These are phyloP conservation scores for Aramus guarauna DNA, from an alignment of 2,113 vertebrate genomes.

Conservation along the genomic window DNA sequence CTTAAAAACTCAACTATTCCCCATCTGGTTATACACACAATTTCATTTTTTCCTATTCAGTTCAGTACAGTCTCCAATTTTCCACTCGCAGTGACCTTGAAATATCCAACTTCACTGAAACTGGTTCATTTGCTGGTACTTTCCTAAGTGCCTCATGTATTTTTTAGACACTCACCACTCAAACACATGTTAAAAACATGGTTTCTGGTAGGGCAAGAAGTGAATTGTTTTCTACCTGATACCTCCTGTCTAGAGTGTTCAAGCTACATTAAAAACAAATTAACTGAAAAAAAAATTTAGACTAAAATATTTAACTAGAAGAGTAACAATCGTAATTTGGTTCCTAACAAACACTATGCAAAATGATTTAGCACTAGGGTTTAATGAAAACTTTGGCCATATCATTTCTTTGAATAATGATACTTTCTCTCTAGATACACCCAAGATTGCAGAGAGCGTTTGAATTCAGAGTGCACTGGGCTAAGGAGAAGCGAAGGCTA, in stretches of 20 bases:
- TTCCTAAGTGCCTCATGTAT: neutral
- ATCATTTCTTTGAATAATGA: rapidly evolving
- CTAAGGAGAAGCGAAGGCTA: neutral
- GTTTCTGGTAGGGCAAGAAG: neutral
- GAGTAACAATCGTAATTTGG: neutral
- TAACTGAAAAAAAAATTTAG: neutral
- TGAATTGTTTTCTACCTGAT: neutral
- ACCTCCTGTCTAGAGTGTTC: neutral
- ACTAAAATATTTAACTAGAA: neutral
- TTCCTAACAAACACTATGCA: neutral
- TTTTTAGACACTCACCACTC: neutral
- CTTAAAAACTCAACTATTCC: slow-evolving; percentile 3
- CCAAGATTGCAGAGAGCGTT: rapidly evolving
- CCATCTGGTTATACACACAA: neutral
- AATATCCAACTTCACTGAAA: neutral
- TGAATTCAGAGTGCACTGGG: neutral
- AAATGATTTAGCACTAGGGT: neutral
- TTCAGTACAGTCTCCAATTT: slow-evolving; percentile 24
- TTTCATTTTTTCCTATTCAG: slow-evolving; percentile 48
- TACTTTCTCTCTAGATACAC: neutral
- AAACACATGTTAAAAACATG: neutral
- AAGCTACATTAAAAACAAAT: neutral
- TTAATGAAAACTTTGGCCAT: neutral
- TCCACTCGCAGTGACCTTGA: slow-evolving; percentile 22
- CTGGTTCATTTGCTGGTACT: neutral